Percentiles rank a stretch among this genome's conserved stretches.
These are phyloP conservation scores for Parasteatoda lunata DNA, from an alignment of 2,888 invertebrate genomes.

Conservation along the genomic window DNA sequence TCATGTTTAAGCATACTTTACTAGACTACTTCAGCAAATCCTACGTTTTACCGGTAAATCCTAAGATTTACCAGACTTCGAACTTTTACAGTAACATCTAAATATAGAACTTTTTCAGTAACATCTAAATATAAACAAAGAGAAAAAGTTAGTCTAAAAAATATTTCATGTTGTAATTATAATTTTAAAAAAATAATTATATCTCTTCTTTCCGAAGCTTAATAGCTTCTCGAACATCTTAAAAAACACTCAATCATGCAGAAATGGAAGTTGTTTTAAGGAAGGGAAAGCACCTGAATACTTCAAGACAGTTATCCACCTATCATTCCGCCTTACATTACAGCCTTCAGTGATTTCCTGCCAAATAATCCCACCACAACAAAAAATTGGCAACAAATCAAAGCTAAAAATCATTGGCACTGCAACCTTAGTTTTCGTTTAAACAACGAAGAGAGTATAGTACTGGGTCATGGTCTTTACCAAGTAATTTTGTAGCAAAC, in stretches of 20 bases:
- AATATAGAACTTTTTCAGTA: too few relatives aligned
- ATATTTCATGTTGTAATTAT: too few relatives aligned
- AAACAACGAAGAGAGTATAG: not conserved
- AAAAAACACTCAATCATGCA: not conserved
- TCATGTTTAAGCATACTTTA: too few relatives aligned
- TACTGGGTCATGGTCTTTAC: not conserved
- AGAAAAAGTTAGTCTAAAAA: too few relatives aligned
- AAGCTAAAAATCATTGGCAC: slow-evolving; percentile 27
- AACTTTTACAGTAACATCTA: too few relatives aligned
- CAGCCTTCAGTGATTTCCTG: not conserved
- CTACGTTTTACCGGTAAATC: too few relatives aligned
- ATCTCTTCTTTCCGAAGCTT: too few relatives aligned
- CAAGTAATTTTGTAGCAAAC: too few relatives aligned
- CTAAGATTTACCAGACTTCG: too few relatives aligned
- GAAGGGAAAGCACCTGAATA: not conserved
- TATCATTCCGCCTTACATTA: not conserved
- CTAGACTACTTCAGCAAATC: too few relatives aligned
- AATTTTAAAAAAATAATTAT: too few relatives aligned
- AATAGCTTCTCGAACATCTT: not conserved
- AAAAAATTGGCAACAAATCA: slow-evolving; percentile 42
- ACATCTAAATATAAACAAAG: too few relatives aligned
- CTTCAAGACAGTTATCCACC: not conserved
- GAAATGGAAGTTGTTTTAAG: not conserved
- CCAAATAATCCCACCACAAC: not conserved
- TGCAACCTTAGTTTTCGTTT: slow-evolving; percentile 16